phyloP scores from a whole-genome alignment of 2,888 invertebrate genomes.

The Ichneumoninae sp. region DNA sequence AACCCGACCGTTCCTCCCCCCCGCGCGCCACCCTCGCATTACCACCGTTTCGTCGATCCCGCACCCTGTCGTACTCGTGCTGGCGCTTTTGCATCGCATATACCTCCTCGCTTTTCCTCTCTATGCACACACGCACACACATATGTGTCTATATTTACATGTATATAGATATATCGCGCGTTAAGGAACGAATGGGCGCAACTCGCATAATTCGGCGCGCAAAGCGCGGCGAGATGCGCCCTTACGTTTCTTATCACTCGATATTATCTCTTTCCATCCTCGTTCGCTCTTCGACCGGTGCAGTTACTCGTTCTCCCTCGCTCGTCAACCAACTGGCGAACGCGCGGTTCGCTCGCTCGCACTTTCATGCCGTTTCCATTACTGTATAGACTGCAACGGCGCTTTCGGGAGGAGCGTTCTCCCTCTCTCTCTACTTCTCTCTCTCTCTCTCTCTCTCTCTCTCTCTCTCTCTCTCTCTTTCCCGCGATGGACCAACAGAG shows the following conservation, averaged over 20 bases:
- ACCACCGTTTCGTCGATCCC: conserved; percentile 69
- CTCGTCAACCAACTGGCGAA: conserved; percentile 37
- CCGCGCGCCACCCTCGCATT: conserved; percentile 63
- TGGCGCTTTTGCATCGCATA: conserved; percentile 61
- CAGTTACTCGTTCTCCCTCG: conserved; percentile 51
- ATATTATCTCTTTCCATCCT: conserved; percentile 57
- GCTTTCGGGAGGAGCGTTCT: not conserved
- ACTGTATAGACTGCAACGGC: conserved; percentile 17
- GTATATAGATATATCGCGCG: not conserved
- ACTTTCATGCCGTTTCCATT: conserved; percentile 55
- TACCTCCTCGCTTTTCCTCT: conserved; percentile 58
- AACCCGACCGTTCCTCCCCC: conserved; percentile 54
- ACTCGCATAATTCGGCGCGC: not conserved
- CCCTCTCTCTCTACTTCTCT: not conserved
- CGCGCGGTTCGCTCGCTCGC: conserved; percentile 62
- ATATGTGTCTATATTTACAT: not conserved
- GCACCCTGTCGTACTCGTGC: conserved; percentile 59
- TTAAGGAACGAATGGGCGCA: not conserved
- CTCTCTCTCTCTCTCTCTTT: conserved; percentile 51
- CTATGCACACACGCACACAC: conserved; percentile 22
- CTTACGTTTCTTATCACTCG: conserved; percentile 18
- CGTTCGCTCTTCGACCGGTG: conserved; percentile 56
- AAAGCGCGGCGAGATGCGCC: not conserved
- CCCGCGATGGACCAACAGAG: conserved; percentile 58
- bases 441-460: no score